phyloP scores from a whole-genome alignment of 2,888 invertebrate species.

The Dascillus cervinus region DNA sequence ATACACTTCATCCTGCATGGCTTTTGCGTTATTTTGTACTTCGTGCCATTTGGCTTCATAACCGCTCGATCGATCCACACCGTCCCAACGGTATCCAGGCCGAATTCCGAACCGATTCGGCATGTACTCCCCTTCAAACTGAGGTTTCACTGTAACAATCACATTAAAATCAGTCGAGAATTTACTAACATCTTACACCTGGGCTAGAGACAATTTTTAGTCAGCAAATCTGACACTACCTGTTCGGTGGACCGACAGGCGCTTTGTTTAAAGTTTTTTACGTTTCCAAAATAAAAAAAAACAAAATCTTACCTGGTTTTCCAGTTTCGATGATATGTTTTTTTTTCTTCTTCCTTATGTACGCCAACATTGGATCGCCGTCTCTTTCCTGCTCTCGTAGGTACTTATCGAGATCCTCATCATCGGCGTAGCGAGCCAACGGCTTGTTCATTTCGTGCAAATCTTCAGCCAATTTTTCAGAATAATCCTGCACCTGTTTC shows the following conservation, averaged over 20 bases:
- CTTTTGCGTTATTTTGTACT: constrained; percentile 64
- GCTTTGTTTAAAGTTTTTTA: no score
- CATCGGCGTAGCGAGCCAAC: constrained; percentile 80
- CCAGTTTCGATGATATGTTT: constrained; percentile 53
- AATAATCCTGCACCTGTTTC: constrained; percentile 72
- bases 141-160: constrained; percentile 50
- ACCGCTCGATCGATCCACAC: constrained; percentile 94
- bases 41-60: constrained; percentile 88
- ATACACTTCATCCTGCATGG: constrained; percentile 77
- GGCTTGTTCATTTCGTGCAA: constrained; percentile 85
- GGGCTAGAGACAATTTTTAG: no score
- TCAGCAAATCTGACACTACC: no score
- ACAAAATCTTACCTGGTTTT: constrained; percentile 36
- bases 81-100: constrained; percentile 98
- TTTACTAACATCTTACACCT: constrained; percentile 3
- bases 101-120: constrained; percentile 88
- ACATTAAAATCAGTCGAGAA: constrained; percentile 7
- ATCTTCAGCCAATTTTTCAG: constrained; percentile 62
- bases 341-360: constrained; percentile 65
- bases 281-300: no score
- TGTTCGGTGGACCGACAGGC: no score
- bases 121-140: constrained; percentile 76
- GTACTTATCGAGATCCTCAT: constrained; percentile 76
- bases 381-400: constrained; percentile 67
- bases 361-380: constrained; percentile 92